Percentiles rank a stretch among this genome's conserved stretches.
phyloP scores from a whole-genome alignment of 2,888 invertebrate species.

The Meghimatium bilineatum region DNA sequence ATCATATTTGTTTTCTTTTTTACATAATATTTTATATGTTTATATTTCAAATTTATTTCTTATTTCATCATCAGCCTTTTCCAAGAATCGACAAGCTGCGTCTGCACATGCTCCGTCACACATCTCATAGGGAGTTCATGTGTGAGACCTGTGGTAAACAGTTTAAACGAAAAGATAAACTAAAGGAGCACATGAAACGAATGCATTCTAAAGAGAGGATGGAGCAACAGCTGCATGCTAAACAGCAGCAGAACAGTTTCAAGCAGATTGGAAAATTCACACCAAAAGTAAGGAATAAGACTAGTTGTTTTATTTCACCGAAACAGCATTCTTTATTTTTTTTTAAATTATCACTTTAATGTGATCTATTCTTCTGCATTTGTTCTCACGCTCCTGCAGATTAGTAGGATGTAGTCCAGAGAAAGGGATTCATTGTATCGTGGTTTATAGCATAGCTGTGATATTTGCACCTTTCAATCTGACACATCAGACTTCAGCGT shows the following conservation, averaged over 20 bases:
- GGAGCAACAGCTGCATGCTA: constrained; percentile 58
- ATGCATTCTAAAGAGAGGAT: constrained; percentile 81
- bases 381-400: no score
- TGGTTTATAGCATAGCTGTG: no score
- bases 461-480: no score
- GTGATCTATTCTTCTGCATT: not conserved
- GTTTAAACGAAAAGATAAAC: constrained; percentile 83
- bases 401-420: no score
- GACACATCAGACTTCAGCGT: no score
- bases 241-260: constrained; percentile 52
- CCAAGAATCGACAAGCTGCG: constrained; percentile 85
- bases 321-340: not conserved
- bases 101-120: constrained; percentile 84
- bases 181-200: constrained; percentile 85
- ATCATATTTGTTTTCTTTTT: no score
- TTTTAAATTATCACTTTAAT: not conserved
- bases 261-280: constrained; percentile 79
- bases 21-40: not conserved
- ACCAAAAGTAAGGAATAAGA: constrained; percentile 77
- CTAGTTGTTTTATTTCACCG: not conserved
- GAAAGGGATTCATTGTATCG: no score
- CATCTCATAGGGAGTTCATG: constrained; percentile 83
- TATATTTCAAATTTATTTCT: not conserved
- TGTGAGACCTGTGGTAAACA: constrained; percentile 87
- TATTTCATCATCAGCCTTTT: constrained; percentile 78